Evolutionary conservation across 2,113 vertebrate species (phyloP), one percentile per base, ranked within the genome.

Genomic region (Pseudonaja textilis): DNA sequence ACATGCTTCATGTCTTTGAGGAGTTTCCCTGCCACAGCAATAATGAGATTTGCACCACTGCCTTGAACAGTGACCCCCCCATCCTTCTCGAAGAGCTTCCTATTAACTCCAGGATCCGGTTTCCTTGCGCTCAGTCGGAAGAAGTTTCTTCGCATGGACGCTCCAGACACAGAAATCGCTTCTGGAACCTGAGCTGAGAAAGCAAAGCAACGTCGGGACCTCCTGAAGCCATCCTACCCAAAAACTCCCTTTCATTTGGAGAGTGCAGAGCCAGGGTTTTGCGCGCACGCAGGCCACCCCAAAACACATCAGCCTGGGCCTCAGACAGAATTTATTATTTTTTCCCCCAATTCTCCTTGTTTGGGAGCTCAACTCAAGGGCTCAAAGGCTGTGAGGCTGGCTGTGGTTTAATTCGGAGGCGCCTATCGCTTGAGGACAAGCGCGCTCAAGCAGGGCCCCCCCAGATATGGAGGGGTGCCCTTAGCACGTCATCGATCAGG

Each of bases 361-460:
- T 95, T 96, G 96, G 89, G 42, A 94, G 87, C 93, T 96, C 90
- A 93, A 93, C 89, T 86, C 88, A 94, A 93, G 96, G 97, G 57
- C 87, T 86, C 94, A 94, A 91, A 94, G 95, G 93, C 88, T 55
- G 95, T 34, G 11, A 86, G 45, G 39, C 29, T 85, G 34, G 23
- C 88, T 85, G 86, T 94, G 87, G 96, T 96, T 87, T 97, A 94
- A 95, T 97, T 97, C 97, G 95, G 94, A 93, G 54, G 91, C 96
- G 91, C 93, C 93, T 94, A 94, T 89, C 91, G 87, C 94, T 95
- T 91, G 94, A 91, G 94, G 88, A 74, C 93, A 89, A 96, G 94
- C 95, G 61, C 0, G 69, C 34, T 47, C 93, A 50, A 14, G 92
- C 92, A 96, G 92, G 0, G 0, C 57, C 29, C 54, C 29, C 54